Evolutionary conservation across 2,113 vertebrate species (phyloP).

Genomic region (Gymnogyps californianus): DNA sequence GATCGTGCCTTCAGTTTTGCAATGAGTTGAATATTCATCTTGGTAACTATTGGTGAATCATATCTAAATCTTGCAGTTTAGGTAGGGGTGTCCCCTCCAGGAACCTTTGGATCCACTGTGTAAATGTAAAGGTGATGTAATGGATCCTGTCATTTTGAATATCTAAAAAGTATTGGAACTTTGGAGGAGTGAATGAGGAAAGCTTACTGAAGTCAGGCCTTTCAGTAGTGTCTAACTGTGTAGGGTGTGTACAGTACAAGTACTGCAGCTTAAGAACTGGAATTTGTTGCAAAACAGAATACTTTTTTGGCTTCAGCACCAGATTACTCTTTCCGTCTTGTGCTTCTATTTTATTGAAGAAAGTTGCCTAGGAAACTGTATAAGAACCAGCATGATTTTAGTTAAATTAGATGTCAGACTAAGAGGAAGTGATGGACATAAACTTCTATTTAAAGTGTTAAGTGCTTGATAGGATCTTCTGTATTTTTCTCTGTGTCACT

Average conservation of each 20-base stretch:
- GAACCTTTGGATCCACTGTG: neutral
- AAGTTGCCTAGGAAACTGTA: neutral
- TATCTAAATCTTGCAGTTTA: neutral
- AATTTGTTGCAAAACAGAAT: neutral
- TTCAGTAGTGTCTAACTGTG: neutral
- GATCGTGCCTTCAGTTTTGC: neutral
- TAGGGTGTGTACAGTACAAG: neutral
- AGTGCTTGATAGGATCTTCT: neutral
- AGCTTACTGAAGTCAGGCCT: neutral
- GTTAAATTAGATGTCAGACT: neutral
- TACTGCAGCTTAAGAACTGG: neutral
- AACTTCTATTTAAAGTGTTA: neutral
- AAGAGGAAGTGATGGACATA: neutral
- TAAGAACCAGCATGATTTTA: neutral
- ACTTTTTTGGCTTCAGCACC: neutral
- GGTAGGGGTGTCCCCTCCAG: neutral
- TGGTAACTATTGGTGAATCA: neutral
- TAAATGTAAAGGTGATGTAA: neutral
- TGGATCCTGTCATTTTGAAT: neutral
- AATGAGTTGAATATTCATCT: neutral
- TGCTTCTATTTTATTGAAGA: neutral
- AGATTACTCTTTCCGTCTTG: neutral
- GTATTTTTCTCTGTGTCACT: neutral
- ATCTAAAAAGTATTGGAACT: neutral
- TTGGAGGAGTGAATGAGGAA: neutral